Percentiles rank a stretch among this genome's conserved stretches.
phyloP scores from a whole-genome alignment of 2,797 vertebrate species.

The Esox lucius region DNA sequence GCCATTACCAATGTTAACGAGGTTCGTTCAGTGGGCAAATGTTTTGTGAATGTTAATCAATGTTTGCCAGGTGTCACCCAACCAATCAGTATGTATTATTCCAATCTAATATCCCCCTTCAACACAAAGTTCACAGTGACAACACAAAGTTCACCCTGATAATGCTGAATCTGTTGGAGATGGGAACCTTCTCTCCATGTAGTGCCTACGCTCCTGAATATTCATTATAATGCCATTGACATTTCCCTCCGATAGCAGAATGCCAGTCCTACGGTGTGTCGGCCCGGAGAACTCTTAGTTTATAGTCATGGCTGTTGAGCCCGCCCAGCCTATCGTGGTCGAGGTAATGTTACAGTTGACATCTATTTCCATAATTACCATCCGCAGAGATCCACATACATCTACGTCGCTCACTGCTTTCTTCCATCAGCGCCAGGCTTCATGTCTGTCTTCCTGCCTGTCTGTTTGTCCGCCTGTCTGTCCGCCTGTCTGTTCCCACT shows the following conservation, averaged over 20 bases:
- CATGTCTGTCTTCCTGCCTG: not conserved
- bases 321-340: not conserved
- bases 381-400: not conserved
- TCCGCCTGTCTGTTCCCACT: not conserved
- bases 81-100: conserved; percentile 20
- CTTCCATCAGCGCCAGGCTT: not conserved
- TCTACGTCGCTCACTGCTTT: not conserved
- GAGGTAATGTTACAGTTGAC: not conserved
- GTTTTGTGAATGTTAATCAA: not conserved
- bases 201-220: not conserved
- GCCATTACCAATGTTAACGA: not conserved
- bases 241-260: not conserved
- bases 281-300: not conserved
- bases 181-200: not conserved
- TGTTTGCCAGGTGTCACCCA: not conserved
- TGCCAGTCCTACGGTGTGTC: not conserved
- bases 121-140: not conserved
- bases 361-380: not conserved
- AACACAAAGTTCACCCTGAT: not conserved
- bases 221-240: conserved; percentile 3
- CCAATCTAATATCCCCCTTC: conserved; percentile 17
- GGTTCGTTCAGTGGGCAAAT: not conserved
- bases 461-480: no score
- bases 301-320: not conserved
- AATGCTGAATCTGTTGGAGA: not conserved